Conservation (phyloP, 2,888 invertebrate genomes). For the Yponomeuta malinellus region DNA sequence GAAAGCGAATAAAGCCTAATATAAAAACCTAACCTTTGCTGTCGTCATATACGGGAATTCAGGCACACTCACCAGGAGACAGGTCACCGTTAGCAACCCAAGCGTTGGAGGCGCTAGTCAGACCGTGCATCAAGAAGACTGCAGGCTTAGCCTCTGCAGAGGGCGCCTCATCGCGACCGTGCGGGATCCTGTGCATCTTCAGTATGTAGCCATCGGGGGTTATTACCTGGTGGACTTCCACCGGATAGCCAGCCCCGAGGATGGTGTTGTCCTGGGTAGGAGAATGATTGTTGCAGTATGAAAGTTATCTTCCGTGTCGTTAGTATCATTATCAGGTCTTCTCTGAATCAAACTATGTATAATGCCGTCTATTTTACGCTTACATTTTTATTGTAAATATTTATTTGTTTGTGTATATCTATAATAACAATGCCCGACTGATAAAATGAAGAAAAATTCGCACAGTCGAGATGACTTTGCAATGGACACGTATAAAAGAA, state of each 20-base stretch:
- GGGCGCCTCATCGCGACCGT: slow-evolving; percentile 20
- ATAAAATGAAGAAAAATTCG: not conserved
- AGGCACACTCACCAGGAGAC: slow-evolving; percentile 34
- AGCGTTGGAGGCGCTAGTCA: slow-evolving; percentile 32
- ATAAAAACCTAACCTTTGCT: too few species aligned
- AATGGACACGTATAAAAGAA: too few species aligned
- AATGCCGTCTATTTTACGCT: not conserved
- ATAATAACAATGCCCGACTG: too few species aligned
- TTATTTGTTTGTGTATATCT: too few species aligned
- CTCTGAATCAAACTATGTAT: not conserved
- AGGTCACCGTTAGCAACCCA: slow-evolving; percentile 35
- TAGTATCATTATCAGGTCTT: too few species aligned
- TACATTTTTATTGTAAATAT: too few species aligned
- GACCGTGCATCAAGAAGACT: slow-evolving; percentile 51
- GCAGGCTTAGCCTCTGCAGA: slow-evolving; percentile 27
- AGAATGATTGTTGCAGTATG: not conserved
- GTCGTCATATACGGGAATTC: too few species aligned
- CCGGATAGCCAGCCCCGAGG: slow-evolving; percentile 30
- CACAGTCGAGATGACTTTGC: not conserved
- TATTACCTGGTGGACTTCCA: slow-evolving; percentile 30
- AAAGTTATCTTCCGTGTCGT: too few species aligned
- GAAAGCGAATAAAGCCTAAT: too few species aligned
- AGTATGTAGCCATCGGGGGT: slow-evolving; percentile 49
- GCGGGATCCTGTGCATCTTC: slow-evolving; percentile 47
- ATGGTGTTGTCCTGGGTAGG: slow-evolving; percentile 12